Evolutionary conservation across 2,888 invertebrate genomes (phyloP), one percentile per base, ranked within the genome.

Genomic region (Meiosimyza decipiens): DNA sequence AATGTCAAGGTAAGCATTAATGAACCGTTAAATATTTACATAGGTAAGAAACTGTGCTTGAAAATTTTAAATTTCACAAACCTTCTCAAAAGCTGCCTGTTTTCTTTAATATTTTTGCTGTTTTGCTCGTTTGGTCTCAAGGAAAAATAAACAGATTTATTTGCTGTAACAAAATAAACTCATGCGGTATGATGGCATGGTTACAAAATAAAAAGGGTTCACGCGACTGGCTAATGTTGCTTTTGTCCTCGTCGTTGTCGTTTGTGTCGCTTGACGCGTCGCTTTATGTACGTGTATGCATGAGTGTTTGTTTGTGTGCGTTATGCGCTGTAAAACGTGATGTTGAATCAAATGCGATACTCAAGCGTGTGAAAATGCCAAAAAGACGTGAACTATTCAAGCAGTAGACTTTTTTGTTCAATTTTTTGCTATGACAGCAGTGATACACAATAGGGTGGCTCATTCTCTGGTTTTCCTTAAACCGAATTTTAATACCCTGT

Each of bases 301-400:
- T 60, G 62, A 52, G 50, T 68, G 57, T 59, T 55, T 55, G 57
- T 22, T 22, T 54, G 51, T 47, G 52, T 67, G 64, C 55, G 76
- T 76, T 71, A 59, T 71, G 49, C 67, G 79, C 77, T 82, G 82
- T 80, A 80, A 82, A 84, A 85, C 85, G 85, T 85, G 85, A 82
- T 82, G 81, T 80, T 82, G 85, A 85, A 85, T 86, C 85, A 84
- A 85, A 86, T 85, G 83, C 81, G 84, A 83, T 85, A 85, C 86
- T 85, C 85, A 85, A 82, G 85, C 85, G 85, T 86, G 86, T 86
- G 85, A 85, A 85, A 86, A 86, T 84, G 84, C 83, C 83, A 84
- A 82, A 82, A 83, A 82, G 81, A 83, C 84, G 83, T 84, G 84
- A 54, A 49, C 40, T n/a, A 57, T 55, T 57, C 67, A 57, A 67